phyloP scores from a whole-genome alignment of 2,113 vertebrate genomes.

The Naja naja region DNA sequence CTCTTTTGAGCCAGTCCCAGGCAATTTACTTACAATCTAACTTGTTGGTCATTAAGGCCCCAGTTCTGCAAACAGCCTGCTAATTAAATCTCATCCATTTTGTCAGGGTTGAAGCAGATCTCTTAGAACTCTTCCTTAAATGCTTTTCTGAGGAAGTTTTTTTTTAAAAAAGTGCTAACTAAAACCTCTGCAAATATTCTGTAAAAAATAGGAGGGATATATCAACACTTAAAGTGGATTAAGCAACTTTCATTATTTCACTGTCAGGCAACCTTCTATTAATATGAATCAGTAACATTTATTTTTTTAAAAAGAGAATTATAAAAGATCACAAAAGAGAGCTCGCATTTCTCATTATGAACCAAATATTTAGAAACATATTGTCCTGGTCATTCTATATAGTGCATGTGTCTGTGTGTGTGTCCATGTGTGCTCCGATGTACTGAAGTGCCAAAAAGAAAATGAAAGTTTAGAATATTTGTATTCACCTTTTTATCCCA shows the following conservation, averaged over 20 bases:
- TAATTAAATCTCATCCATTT: background rate
- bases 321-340: background rate
- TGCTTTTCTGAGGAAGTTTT: background rate
- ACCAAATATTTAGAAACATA: background rate
- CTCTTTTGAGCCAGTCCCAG: background rate
- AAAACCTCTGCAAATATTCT: background rate
- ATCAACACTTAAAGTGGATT: background rate
- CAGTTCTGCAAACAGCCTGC: background rate
- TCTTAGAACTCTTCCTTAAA: background rate
- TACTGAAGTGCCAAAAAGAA: constrained; percentile 1
- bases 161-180: background rate
- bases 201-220: background rate
- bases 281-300: background rate
- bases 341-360: background rate
- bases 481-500: background rate
- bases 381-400: background rate
- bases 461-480: background rate
- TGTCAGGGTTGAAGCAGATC: too few species aligned
- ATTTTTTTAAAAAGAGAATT: background rate
- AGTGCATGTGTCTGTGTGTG: too few species aligned
- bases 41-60: background rate
- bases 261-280: background rate
- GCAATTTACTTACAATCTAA: background rate
- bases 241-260: background rate
- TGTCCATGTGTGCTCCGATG: background rate